Evolutionary conservation across 1,140 invertebrate genomes (phyloP), one percentile per base, ranked within the genome.

Genomic region (Maniola jurtina): DNA sequence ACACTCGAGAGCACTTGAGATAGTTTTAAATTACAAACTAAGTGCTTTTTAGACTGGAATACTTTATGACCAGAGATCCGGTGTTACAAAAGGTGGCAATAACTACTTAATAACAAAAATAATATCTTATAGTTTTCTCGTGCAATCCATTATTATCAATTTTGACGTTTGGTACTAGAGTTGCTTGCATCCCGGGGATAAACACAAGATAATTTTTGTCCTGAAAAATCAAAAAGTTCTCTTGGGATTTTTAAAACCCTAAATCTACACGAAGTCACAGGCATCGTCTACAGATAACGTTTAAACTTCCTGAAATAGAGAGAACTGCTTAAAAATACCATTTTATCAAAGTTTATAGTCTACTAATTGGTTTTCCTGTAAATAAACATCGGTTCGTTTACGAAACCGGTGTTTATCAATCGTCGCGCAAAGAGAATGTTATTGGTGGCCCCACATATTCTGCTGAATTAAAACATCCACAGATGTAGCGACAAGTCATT

Each of bases 1-100:
- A 55, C 52, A 55, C 9, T 55, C 33, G 13, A 66, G 40, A 60
- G 47, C 47, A 25, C 13, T 57, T 55, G 38, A 63, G 38, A 54
- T 64, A 38, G 60, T 47, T 47, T 61, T 47, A 66, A 66, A 55
- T 66, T 60, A 42, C 57, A 50, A 66, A 55, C 48, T 55, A 55
- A 60, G 56, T 60, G 47, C 57, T 13, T 58, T 58, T 61, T 60
- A 61, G 48, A 66, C 50, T 16, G 35, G 57, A 66, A 55, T 61
- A 66, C 64, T 66, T 66, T 50, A 35, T 40, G 58, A 34, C 52
- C 34, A 25, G 25, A 25, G 25, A 34, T 55, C 52, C 13, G 52
- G 52, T 11, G 38, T 61, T 66, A 66, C 48, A 40, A 63, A 63
- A 42, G 13, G 14, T 47, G 25, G 25, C 4, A 25, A 25, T 25